These are phyloP conservation scores for Arenaria interpres DNA, from an alignment of 2,113 vertebrate species.

Conservation along the genomic window DNA sequence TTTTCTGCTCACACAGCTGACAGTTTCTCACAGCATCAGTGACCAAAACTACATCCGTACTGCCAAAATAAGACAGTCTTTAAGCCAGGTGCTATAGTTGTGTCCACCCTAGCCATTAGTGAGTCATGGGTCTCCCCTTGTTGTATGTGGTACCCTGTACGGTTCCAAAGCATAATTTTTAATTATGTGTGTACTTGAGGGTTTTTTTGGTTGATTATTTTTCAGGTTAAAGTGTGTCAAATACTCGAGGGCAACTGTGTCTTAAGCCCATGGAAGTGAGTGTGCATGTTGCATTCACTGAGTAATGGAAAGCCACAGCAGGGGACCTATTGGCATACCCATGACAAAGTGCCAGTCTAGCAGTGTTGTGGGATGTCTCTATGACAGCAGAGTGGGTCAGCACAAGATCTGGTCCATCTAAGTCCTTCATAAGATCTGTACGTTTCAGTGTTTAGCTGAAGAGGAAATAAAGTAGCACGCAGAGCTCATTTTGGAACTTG, in stretches of 20 bases:
- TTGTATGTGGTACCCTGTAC: background rate
- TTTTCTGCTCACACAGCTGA: background rate
- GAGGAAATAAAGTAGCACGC: background rate
- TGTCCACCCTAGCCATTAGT: background rate
- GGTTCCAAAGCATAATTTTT: background rate
- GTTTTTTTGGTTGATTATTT: background rate
- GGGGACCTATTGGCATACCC: background rate
- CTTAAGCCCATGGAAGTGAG: background rate
- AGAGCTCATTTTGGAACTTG: background rate
- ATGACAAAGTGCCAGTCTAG: background rate
- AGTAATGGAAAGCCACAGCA: background rate
- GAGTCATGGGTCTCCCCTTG: background rate
- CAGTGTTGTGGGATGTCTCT: background rate
- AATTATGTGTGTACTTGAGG: background rate
- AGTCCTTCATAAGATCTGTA: background rate
- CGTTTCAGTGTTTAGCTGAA: background rate
- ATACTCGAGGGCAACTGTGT: background rate
- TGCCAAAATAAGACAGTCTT: background rate
- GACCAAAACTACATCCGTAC: background rate
- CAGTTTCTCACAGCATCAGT: background rate
- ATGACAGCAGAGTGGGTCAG: background rate
- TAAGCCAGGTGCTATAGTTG: background rate
- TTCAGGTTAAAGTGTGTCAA: background rate
- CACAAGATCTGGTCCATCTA: background rate
- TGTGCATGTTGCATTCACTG: background rate